Conservation (phyloP, 1,140 invertebrate species). For the Sycobia sp. region DNA sequence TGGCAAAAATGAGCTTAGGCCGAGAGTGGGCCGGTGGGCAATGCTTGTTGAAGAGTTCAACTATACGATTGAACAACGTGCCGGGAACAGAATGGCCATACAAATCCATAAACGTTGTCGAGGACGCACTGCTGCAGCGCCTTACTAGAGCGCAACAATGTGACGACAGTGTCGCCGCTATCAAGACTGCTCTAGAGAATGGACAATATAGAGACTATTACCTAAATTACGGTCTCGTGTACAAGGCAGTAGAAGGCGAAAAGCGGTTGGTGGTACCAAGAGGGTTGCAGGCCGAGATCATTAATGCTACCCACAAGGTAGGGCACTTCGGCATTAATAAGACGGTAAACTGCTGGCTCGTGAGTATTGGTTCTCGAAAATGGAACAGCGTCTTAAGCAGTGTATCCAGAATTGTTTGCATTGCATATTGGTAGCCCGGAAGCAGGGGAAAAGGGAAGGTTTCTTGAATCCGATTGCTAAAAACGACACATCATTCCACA, state of each 20-base stretch:
- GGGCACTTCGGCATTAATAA: neutral
- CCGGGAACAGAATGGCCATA: neutral
- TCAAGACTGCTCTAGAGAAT: neutral
- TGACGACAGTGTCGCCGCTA: neutral
- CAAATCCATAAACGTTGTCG: neutral
- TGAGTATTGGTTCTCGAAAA: neutral
- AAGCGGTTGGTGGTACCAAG: neutral
- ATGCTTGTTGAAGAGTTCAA: neutral
- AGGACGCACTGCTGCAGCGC: neutral
- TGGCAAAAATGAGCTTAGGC: neutral
- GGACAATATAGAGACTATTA: neutral
- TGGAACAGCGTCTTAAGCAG: neutral
- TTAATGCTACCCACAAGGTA: neutral
- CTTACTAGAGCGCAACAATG: too few species aligned
- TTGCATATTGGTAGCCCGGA: neutral
- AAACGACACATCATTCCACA: too few species aligned
- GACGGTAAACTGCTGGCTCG: neutral
- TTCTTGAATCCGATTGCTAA: too few species aligned
- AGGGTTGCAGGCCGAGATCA: neutral
- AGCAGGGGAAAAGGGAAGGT: neutral
- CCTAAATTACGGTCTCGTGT: neutral
- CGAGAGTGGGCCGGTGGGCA: neutral
- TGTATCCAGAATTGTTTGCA: neutral
- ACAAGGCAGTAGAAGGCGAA: neutral
- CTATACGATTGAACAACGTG: neutral